Evolutionary conservation across 2,888 invertebrate genomes (phyloP).

Genomic region (Linnaemya vulpina): DNA sequence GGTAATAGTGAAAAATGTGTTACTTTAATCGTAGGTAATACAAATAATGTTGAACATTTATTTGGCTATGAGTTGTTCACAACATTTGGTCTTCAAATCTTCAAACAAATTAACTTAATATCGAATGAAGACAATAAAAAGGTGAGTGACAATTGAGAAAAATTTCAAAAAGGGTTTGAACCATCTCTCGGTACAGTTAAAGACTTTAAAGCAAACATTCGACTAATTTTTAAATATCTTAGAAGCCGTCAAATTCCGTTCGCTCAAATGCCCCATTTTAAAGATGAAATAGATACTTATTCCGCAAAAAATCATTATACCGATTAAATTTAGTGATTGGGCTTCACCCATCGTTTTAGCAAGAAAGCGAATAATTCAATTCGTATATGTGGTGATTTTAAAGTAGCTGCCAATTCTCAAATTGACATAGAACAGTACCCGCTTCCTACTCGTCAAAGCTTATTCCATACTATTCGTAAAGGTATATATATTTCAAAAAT

Average conservation of each 20-base stretch:
- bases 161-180: constrained; percentile 40
- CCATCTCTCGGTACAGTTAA: constrained; percentile 48
- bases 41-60: neutral
- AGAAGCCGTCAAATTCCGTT: too few species aligned
- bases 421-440: too few species aligned
- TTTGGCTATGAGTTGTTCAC: constrained; percentile 55
- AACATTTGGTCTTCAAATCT: constrained; percentile 62
- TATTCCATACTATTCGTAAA: constrained; percentile 44
- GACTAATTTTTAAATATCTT: too few species aligned
- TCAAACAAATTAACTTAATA: constrained; percentile 33
- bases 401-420: too few species aligned
- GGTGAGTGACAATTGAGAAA: too few species aligned
- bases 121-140: neutral
- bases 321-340: constrained; percentile 39
- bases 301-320: constrained; percentile 18
- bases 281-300: constrained; percentile 20
- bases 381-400: too few species aligned
- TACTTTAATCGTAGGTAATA: neutral
- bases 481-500: constrained; percentile 54
- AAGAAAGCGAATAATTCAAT: constrained; percentile 74
- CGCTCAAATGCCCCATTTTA: constrained; percentile 47
- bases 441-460: constrained; percentile 47
- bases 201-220: constrained; percentile 49
- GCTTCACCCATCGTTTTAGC: constrained; percentile 73
- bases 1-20: constrained; percentile 6